Conservation (phyloP, 2,113 vertebrate species). For the Neogobius melanostomus region DNA sequence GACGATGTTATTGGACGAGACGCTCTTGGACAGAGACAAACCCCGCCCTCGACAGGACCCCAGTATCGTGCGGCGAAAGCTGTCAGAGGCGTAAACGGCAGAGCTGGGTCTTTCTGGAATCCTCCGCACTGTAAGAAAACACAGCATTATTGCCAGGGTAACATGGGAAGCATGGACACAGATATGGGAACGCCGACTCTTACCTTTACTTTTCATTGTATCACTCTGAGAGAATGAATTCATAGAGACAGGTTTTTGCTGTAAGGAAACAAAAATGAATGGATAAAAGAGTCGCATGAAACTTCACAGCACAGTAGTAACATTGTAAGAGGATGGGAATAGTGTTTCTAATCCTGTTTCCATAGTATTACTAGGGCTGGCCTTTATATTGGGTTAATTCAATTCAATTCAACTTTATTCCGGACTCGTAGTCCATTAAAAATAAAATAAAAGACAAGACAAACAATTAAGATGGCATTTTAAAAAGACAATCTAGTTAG, state of each 20-base stretch:
- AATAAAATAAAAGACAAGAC: no score
- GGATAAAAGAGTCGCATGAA: not conserved
- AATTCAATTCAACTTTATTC: no score
- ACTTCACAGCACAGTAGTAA: no score
- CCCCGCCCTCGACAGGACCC: slow-evolving; percentile 82
- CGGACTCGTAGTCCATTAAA: no score
- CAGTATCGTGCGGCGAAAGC: slow-evolving; percentile 85
- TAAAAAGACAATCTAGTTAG: no score
- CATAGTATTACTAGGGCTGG: no score
- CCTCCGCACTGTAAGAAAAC: slow-evolving; percentile 63
- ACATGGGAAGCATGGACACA: not conserved
- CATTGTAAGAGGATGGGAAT: no score
- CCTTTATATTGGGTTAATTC: no score
- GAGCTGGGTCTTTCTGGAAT: slow-evolving; percentile 86
- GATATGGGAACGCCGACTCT: not conserved
- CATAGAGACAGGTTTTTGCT: not conserved
- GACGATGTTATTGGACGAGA: slow-evolving; percentile 94
- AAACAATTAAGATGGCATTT: no score
- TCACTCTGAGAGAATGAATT: not conserved
- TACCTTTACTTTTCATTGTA: not conserved
- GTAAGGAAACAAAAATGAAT: not conserved
- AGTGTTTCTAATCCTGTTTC: no score
- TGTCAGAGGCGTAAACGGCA: slow-evolving; percentile 89
- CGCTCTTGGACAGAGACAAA: slow-evolving; percentile 88
- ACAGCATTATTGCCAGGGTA: not conserved